Conservation (phyloP, 2,888 invertebrate genomes). For the Rhimphoctona megacephalus region DNA sequence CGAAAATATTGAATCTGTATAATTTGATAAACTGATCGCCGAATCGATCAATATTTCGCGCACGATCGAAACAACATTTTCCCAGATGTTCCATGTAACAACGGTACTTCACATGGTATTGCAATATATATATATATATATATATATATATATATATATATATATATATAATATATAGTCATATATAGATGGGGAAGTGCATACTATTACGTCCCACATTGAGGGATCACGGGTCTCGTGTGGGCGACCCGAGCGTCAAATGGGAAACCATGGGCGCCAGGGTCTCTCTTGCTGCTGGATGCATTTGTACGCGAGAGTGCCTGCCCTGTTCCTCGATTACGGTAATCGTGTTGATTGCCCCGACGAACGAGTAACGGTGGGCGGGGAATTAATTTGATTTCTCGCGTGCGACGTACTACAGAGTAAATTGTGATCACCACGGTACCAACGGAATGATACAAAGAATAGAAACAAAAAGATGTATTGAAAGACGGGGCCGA, state of each 20-base stretch:
- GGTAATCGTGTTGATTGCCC: slow-evolving; percentile 76
- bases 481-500: not conserved
- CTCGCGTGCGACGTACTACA: slow-evolving; percentile 55
- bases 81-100: slow-evolving; percentile 33
- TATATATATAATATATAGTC: slow-evolving; percentile 69
- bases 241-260: slow-evolving; percentile 48
- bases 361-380: slow-evolving; percentile 61
- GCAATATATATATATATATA: slow-evolving; percentile 72
- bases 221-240: slow-evolving; percentile 33
- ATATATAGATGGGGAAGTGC: slow-evolving; percentile 40
- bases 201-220: slow-evolving; percentile 53
- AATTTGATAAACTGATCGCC: slow-evolving; percentile 76
- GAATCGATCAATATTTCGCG: slow-evolving; percentile 77
- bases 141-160: slow-evolving; percentile 67
- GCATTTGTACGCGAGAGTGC: slow-evolving; percentile 42
- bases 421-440: slow-evolving; percentile 53
- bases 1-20: slow-evolving; percentile 75
- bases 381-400: slow-evolving; percentile 74
- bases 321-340: slow-evolving; percentile 66
- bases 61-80: slow-evolving; percentile 67
- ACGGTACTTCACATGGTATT: slow-evolving; percentile 49
- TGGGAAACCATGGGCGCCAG: slow-evolving; percentile 40
- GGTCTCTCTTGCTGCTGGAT: slow-evolving; percentile 46
- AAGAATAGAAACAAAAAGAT: slow-evolving; percentile 21
- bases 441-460: slow-evolving; percentile 1